Conservation (phyloP, 2,113 vertebrate species). For the Dasyprocta punctata region DNA sequence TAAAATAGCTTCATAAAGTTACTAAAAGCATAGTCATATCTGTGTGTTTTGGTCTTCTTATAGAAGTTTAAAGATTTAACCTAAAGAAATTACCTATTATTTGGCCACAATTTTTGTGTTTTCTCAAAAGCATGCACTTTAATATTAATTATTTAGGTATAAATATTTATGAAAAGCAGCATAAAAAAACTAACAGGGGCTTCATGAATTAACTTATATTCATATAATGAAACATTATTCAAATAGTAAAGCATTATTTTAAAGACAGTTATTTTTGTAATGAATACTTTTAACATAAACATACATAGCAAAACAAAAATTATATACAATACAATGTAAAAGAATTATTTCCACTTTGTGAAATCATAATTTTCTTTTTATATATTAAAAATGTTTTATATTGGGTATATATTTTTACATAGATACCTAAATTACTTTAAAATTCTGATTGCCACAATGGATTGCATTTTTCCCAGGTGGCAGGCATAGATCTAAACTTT, state of each 20-base stretch:
- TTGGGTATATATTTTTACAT: not conserved
- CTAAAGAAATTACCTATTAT: not conserved
- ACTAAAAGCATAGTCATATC: not conserved
- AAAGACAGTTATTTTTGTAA: constrained; percentile 12
- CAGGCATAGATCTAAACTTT: not conserved
- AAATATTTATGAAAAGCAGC: not conserved
- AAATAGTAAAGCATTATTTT: not conserved
- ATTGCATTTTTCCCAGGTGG: not conserved
- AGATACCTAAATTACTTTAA: not conserved
- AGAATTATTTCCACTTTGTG: not conserved
- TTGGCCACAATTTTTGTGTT: too few species aligned
- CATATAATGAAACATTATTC: not conserved
- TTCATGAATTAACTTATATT: not conserved
- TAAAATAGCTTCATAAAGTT: constrained; percentile 6
- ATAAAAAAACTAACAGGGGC: not conserved
- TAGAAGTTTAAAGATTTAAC: not conserved
- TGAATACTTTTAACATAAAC: not conserved
- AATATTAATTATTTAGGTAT: not conserved
- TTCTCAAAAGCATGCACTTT: not conserved
- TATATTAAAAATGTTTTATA: not conserved
- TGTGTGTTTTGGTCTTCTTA: not conserved
- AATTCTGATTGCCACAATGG: not conserved
- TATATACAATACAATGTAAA: not conserved
- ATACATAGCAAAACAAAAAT: not conserved
- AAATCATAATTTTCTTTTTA: not conserved